A percentile compares a stretch with the other conserved stretches of the same genome.
phyloP scores from a whole-genome alignment of 2,113 vertebrate species.

The Seriola aureovittata region DNA sequence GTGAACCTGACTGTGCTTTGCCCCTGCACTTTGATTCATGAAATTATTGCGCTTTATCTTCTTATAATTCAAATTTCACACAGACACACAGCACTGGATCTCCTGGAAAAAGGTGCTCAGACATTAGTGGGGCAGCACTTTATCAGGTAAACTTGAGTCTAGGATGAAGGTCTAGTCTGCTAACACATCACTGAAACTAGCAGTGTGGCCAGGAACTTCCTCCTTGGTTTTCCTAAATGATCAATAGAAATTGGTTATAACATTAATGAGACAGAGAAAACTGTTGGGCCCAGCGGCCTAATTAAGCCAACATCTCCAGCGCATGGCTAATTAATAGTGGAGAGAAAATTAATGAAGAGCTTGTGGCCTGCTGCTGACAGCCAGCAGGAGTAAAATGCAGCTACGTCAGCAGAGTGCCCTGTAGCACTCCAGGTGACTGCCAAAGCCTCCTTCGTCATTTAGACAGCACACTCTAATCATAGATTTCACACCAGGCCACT shows the following conservation, averaged over 20 bases:
- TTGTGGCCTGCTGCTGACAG: constrained; percentile 69
- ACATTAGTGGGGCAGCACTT: constrained; percentile 6
- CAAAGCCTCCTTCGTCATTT: constrained; percentile 70
- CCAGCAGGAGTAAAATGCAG: constrained; percentile 71
- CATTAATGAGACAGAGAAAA: constrained; percentile 71
- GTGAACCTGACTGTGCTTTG: constrained; percentile 31
- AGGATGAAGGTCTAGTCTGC: constrained; percentile 16
- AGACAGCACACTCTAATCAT: constrained; percentile 54
- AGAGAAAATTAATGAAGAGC: constrained; percentile 76
- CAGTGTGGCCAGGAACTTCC: constrained; percentile 33
- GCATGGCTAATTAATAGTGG: constrained; percentile 79
- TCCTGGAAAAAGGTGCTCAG: constrained; percentile 18
- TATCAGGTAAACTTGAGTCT: neutral
- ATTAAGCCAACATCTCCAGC: constrained; percentile 74
- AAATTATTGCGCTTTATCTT: constrained; percentile 24
- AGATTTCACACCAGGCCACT: constrained; percentile 48
- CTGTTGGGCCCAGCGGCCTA: constrained; percentile 67
- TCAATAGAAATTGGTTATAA: constrained; percentile 76
- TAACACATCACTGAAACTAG: constrained; percentile 44
- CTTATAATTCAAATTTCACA: constrained; percentile 35
- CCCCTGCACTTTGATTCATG: constrained; percentile 36
- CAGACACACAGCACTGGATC: constrained; percentile 4
- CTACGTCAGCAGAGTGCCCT: constrained; percentile 68
- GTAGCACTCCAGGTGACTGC: constrained; percentile 71
- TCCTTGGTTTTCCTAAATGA: constrained; percentile 66